Evolutionary conservation across 1,140 invertebrate species (phyloP), one percentile per base, ranked within the genome.

Genomic region (Caerostris darwini): DNA sequence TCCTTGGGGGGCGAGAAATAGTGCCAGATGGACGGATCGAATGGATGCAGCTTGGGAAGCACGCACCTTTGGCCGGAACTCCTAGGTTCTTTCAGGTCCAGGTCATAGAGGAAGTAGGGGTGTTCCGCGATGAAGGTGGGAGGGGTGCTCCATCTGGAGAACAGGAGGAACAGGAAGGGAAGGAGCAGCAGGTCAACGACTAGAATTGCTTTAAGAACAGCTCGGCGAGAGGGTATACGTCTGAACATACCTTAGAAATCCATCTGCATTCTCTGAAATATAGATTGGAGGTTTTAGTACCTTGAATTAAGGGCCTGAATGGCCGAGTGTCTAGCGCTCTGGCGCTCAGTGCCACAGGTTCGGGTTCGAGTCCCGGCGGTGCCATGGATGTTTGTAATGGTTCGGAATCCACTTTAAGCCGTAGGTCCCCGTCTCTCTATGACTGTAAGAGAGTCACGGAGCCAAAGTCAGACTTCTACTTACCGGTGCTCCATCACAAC

Each of bases 101-200:
- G 17, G 54, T 94, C 86, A 71, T 94, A 94, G 5, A 57, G 81
- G 82, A 93, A 94, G 58, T 93, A 94, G 5, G 90, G 94, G 14
- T 94, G 94, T 14, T 87, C 54, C 6, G 77, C 53, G n/a, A 94
- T 71, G 19, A 57, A 64, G 6, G 10, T 69, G 77, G 71, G 71
- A 56, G 69, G 54, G 10, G 82, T 19, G 19, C 64, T 83, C 17
- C 54, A 6, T 7, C 50, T 54, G 6, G 82, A 67, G 5, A 92
- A 7, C 6, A 85, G 6, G 7, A 85, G 34, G 50, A 85, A 64
- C 10, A 61, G 56, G 64, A 90, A 10, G 50, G 64, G 34, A n/a
- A 90, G 7, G 53, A 69, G 12, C 12, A 90, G 56, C 17, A 69
- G 17, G 7, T 69, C 61, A 7, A 10, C 34, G 8, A 77, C 10